A percentile compares a stretch with the other conserved stretches of the same genome.
These are phyloP conservation scores for Amniataba percoides DNA, from an alignment of 2,797 vertebrate genomes.

Conservation along the genomic window DNA sequence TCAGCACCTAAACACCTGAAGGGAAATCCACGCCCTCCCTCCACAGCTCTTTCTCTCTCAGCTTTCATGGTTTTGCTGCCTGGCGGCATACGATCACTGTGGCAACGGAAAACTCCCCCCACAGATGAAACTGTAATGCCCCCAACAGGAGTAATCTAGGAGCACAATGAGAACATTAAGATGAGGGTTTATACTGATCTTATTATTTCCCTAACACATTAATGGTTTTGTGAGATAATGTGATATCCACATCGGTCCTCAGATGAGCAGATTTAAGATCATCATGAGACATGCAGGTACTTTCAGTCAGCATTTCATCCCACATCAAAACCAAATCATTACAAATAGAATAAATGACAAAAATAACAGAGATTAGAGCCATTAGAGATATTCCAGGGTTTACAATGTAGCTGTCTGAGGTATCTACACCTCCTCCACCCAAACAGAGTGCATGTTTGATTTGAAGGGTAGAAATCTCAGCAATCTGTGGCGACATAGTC, in stretches of 20 bases:
- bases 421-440: not conserved
- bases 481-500: conserved; percentile 9
- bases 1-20: not conserved
- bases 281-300: not conserved
- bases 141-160: conserved; percentile 11
- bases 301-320: not conserved
- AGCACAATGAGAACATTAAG: conserved; percentile 16
- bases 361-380: not conserved
- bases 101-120: conserved; percentile 51
- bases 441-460: conserved; percentile 6
- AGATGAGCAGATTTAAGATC: not conserved
- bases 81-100: conserved; percentile 26
- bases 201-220: not conserved
- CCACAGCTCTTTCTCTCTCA: conserved; percentile 1
- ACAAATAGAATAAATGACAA: not conserved
- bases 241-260: not conserved
- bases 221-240: not conserved
- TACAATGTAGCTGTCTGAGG: not conserved
- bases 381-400: not conserved
- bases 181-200: conserved; percentile 8
- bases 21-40: not conserved
- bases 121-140: conserved; percentile 30
- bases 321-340: not conserved
- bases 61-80: not conserved
- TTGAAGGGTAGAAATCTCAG: conserved; percentile 20